phyloP scores from a whole-genome alignment of 2,888 invertebrate species.

The Callimorpha dominula region DNA sequence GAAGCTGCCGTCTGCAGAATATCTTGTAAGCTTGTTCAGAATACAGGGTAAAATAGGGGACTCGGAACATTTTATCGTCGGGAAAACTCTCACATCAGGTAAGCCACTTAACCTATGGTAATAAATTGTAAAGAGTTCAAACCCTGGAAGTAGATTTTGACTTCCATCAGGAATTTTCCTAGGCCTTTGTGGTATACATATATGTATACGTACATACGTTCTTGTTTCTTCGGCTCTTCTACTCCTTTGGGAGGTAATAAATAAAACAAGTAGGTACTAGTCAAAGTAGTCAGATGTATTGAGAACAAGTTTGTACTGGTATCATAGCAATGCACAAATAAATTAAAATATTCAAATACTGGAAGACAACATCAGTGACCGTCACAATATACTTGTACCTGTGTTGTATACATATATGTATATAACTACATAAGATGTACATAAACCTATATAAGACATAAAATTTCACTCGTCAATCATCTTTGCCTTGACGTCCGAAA shows the following conservation, averaged over 20 bases:
- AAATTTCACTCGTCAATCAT: not conserved
- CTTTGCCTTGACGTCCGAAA: not conserved
- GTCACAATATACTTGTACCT: not conserved
- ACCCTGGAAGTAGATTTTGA: no score
- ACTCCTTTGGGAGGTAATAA: not conserved
- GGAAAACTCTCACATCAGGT: not conserved
- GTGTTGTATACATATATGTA: not conserved
- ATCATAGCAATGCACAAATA: conserved; percentile 59
- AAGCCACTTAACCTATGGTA: not conserved
- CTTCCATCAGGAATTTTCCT: no score
- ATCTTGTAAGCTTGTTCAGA: no score
- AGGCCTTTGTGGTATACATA: no score
- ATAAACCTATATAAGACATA: not conserved
- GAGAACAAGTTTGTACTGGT: conserved; percentile 66
- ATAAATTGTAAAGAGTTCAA: no score
- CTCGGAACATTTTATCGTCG: not conserved
- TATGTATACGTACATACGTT: no score
- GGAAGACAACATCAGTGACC: conserved; percentile 58
- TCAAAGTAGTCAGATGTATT: conserved; percentile 46
- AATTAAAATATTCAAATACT: conserved; percentile 48
- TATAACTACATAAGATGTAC: not conserved
- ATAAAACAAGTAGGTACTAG: conserved; percentile 13
- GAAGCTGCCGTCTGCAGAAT: no score
- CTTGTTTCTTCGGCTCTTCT: no score
- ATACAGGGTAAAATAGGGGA: no score